These are phyloP conservation scores for Diabrotica undecimpunctata DNA, from an alignment of 1,140 invertebrate species.

Conservation along the genomic window DNA sequence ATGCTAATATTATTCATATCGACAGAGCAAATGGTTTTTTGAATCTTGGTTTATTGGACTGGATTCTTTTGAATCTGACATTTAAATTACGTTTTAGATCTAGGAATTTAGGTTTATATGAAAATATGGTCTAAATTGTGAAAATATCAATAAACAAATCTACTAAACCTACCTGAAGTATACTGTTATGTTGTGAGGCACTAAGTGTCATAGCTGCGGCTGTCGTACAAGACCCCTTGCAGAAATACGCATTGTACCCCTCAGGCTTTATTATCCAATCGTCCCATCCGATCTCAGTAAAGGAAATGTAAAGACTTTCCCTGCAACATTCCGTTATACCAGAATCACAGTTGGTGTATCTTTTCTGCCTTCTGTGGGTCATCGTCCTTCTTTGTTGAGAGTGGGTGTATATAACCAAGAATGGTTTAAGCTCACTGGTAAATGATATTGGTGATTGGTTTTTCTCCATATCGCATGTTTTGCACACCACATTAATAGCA, in stretches of 20 bases:
- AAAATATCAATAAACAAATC: too few species aligned
- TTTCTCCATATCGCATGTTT: slow-evolving; percentile 66
- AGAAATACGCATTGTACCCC: slow-evolving; percentile 81
- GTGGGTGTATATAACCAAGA: slow-evolving; percentile 70
- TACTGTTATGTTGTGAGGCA: slow-evolving; percentile 63
- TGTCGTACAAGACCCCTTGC: slow-evolving; percentile 70
- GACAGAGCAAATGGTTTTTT: too few species aligned
- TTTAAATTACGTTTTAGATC: too few species aligned
- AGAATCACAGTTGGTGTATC: slow-evolving; percentile 66
- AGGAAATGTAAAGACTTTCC: slow-evolving; percentile 76
- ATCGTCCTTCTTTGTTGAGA: slow-evolving; percentile 48
- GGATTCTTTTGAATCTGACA: too few species aligned
- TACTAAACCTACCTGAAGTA: slow-evolving; percentile 59
- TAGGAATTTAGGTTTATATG: too few species aligned
- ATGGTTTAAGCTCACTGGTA: slow-evolving; percentile 63
- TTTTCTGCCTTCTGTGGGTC: slow-evolving; percentile 55
- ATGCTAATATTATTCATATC: too few species aligned
- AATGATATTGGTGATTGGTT: slow-evolving; percentile 59
- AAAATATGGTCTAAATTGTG: too few species aligned
- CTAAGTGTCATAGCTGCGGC: slow-evolving; percentile 64
- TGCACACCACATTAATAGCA: slow-evolving; percentile 70
- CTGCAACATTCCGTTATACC: slow-evolving; percentile 75
- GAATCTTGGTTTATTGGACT: too few species aligned
- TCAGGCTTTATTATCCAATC: slow-evolving; percentile 80
- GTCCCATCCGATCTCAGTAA: slow-evolving; percentile 80